Base-by-base conservation (phyloP, 1,140 invertebrate genomes). In the Bacillus rossius region DNA sequence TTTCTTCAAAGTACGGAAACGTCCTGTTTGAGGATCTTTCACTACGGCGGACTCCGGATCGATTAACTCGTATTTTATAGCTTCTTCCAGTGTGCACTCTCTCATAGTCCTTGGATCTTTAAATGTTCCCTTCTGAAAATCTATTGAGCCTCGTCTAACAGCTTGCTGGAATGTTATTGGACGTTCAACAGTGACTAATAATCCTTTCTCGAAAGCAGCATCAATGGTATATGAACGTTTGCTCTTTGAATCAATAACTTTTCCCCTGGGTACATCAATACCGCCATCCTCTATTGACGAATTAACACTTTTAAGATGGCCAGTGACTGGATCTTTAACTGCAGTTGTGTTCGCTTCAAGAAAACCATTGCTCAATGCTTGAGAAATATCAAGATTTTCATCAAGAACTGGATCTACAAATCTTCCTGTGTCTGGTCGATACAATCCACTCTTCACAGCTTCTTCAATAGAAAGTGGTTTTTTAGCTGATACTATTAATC, bases 211-310 rank as follows among this genome's bases (percentile, higher is more conserved):
- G 41, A 90, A 78, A 2, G 89, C 91, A 37, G 84, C 79, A 64
- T 91, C 86, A 56, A 91, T 81, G 60, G 82, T 86, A 53, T 85
- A 86, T 0, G 79, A 75, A 47, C 84, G 82, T 68, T 86, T 89
- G 1, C 86, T 84, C 70, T 89, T 86, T 0, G 84, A 81, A 77
- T 94, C 91, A 34, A 86, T 78, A 45, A 94, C 85, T 42, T 81
- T 78, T 51, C 92, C 91, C 66, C 83, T 87, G 1, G 77, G 67
- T 4, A 87, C 78, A 71, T 94, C 87, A 29, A 96, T 82, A 50
- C 87, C 84, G 25, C 88, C 89, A 65, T 89, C 87, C 61, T 88
- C 83, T 58, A 95, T 88, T 10, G 89, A 91, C 26, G 81, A 73
- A 10, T 78, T 65, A 2, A 96, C 68, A 7, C 88, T 82, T 69